Evolutionary conservation across 1,140 invertebrate genomes (phyloP).

Genomic region (Asbolus verrucosus): DNA sequence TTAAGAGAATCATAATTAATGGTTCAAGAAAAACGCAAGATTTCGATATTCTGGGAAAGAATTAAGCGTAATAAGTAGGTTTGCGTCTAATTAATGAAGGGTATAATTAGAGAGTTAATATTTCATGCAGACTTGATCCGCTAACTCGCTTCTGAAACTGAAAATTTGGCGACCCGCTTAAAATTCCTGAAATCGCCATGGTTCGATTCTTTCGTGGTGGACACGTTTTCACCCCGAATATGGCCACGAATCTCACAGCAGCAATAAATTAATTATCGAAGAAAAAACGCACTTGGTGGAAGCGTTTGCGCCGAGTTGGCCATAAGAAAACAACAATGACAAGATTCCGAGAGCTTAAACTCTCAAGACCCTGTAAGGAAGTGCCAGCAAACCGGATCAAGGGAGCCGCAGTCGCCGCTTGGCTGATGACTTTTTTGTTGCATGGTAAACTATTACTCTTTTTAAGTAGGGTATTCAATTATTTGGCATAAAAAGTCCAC

Average conservation of each 20-base stretch:
- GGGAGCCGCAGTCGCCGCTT: conserved; percentile 13
- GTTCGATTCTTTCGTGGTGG: not conserved
- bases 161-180: too few species aligned
- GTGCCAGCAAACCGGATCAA: conserved; percentile 42
- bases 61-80: too few species aligned
- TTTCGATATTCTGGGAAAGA: too few species aligned
- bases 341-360: conserved; percentile 37
- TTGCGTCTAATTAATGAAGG: too few species aligned
- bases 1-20: too few species aligned
- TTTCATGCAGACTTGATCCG: too few species aligned
- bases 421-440: conserved; percentile 32
- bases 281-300: conserved; percentile 8
- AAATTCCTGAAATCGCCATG: not conserved
- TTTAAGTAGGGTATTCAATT: conserved; percentile 37
- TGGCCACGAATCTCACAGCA: not conserved
- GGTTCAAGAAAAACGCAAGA: too few species aligned
- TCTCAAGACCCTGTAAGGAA: conserved; percentile 26
- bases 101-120: too few species aligned
- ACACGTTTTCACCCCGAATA: conserved; percentile 10
- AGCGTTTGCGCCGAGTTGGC: not conserved
- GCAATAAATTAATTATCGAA: not conserved
- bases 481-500: conserved; percentile 30
- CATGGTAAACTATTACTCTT: conserved; percentile 33
- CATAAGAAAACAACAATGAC: conserved; percentile 19
- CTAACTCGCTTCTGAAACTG: too few species aligned